These are phyloP conservation scores for Alloplasta piceator DNA, from an alignment of 2,888 invertebrate species.

Conservation along the genomic window DNA sequence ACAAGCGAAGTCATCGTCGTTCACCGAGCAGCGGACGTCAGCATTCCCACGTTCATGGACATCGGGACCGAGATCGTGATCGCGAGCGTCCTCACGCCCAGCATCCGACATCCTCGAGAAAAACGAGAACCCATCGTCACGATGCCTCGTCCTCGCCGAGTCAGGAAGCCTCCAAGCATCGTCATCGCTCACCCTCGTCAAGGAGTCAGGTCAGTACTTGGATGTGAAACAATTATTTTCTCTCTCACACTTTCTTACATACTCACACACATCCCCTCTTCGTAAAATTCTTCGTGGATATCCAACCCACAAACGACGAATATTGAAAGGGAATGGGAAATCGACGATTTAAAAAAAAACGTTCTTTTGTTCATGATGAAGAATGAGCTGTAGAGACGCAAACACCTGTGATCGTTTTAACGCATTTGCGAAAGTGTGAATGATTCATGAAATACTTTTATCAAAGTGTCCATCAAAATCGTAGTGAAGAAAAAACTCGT, in stretches of 20 bases:
- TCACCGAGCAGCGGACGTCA: slow-evolving; percentile 91
- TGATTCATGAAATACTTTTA: slow-evolving; percentile 42
- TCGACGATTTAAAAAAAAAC: not conserved
- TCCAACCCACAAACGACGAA: not conserved
- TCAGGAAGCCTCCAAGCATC: slow-evolving; percentile 76
- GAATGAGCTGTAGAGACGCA: slow-evolving; percentile 18
- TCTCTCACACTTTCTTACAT: slow-evolving; percentile 35
- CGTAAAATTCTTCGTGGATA: not conserved
- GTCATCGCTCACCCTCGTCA: slow-evolving; percentile 78
- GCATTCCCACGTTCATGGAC: slow-evolving; percentile 84
- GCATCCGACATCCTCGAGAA: slow-evolving; percentile 76
- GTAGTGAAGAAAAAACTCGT: slow-evolving; percentile 22
- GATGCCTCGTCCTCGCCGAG: slow-evolving; percentile 78
- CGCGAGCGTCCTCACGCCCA: slow-evolving; percentile 72
- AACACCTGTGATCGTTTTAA: not conserved
- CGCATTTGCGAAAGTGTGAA: slow-evolving; percentile 30
- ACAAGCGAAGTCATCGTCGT: slow-evolving; percentile 93
- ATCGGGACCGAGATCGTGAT: slow-evolving; percentile 75
- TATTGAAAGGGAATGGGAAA: not conserved
- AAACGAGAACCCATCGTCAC: slow-evolving; percentile 77
- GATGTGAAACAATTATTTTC: slow-evolving; percentile 40
- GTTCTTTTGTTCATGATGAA: not conserved
- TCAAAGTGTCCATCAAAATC: not conserved
- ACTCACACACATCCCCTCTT: slow-evolving; percentile 6
- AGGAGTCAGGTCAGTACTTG: slow-evolving; percentile 81